Base-by-base conservation (phyloP, 2,888 invertebrate genomes). In the Acrobasis consociella region DNA sequence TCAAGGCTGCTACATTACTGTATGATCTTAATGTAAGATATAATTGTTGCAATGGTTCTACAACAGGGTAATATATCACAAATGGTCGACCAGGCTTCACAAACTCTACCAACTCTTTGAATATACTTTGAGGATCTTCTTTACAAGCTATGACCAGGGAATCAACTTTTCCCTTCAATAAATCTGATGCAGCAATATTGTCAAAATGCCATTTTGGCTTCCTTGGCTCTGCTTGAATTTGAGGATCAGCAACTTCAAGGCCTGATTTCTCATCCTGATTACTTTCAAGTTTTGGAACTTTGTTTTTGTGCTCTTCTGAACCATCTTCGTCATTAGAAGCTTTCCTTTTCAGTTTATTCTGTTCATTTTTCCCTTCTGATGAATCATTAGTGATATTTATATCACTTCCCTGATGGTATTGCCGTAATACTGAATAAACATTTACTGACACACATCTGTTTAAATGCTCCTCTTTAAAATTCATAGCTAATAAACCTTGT, bases 1-100 rank as follows among this genome's bases (percentile, higher is more conserved):
- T 95, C 50, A 99, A 86, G 76, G 95, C 96, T 10, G 97, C 94
- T 16, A 96, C 94, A 79, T 95, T 95, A 63, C 93, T 93, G 60
- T 94, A 92, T 62, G 95, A 93, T 81, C 97, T 97, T 62, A 99
- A 86, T 72, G 95, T 94, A 62, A 95, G 90, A 82, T 97, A 99
- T 64, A 97, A 94, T 69, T 97, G 97, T 80, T 97, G 94, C 49
- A 99, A 87, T 0, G 98, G 96, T 93, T 98, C 98, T 67, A 96
- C 94, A 74, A 95, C 94, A 68, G 93, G 93, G 76, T 95, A 96
- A 83, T 96, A 99, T 39, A 99, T 94, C 0, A 97, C 97, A 80
- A 99, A 95, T 13, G 97, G 97, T 70, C 97, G 93, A 0, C 98
- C 97, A 2, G 95, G 94, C 69, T 95, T 95, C 0, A 99, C 86